A percentile compares a stretch with the other conserved stretches of the same genome.
Evolutionary conservation across 2,888 invertebrate genomes (phyloP).

Genomic region (Argyresthia albistria): DNA sequence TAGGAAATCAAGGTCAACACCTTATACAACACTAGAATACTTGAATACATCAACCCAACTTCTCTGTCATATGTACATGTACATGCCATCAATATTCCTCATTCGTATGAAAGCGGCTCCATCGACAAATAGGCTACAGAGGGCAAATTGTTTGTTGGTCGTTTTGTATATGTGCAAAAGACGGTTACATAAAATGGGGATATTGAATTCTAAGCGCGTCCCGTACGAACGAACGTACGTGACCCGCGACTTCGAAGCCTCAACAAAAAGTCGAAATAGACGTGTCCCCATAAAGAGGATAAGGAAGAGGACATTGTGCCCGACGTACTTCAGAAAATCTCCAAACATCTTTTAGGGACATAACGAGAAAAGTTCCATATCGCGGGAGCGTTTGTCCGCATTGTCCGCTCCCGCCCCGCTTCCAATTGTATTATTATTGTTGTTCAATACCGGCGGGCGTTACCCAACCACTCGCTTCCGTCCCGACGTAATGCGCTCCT

Average conservation of each 20-base stretch:
- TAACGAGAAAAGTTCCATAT: constrained; percentile 56
- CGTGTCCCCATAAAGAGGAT: constrained; percentile 39
- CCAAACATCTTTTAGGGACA: constrained; percentile 46
- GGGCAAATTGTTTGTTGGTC: constrained; percentile 32
- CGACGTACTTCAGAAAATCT: constrained; percentile 55
- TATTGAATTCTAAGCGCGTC: constrained; percentile 62
- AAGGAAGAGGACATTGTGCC: constrained; percentile 45
- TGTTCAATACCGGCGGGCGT: constrained; percentile 21
- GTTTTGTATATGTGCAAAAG: constrained; percentile 40
- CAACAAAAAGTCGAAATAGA: constrained; percentile 52
- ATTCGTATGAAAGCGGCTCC: constrained; percentile 10
- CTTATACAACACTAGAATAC: too few relatives aligned
- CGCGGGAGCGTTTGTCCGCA: constrained; percentile 14
- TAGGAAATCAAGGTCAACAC: too few relatives aligned
- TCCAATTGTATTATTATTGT: constrained; percentile 35
- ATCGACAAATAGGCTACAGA: constrained; percentile 34
- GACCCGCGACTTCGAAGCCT: constrained; percentile 39
- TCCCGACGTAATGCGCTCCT: too few relatives aligned
- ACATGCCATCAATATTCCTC: too few relatives aligned
- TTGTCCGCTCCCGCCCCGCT: constrained; percentile 6
- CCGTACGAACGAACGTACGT: constrained; percentile 47
- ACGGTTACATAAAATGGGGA: constrained; percentile 43
- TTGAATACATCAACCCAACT: too few relatives aligned
- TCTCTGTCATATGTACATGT: too few relatives aligned
- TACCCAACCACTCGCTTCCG: too few relatives aligned